A percentile compares a stretch with the other conserved stretches of the same genome.
These are phyloP conservation scores for Cherax destructor DNA, from an alignment of 1,140 invertebrate species.

Conservation along the genomic window DNA sequence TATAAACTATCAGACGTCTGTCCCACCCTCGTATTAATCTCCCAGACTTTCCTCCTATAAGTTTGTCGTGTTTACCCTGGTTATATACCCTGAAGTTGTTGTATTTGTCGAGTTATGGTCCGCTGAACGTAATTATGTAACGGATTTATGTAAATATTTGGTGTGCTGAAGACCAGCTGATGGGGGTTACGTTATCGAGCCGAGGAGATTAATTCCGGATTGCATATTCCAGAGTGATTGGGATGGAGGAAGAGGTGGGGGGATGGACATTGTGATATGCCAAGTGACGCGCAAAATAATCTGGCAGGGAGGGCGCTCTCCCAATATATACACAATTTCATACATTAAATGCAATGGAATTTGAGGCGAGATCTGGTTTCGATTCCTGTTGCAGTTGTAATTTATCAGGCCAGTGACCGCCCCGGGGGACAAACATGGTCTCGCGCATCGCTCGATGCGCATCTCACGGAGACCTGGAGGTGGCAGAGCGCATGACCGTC, in stretches of 20 bases:
- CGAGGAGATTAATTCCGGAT: slow-evolving; percentile 23
- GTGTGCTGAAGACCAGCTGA: background rate
- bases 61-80: slow-evolving; percentile 17
- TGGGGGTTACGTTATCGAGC: slow-evolving; percentile 32
- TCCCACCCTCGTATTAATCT: slow-evolving; percentile 1
- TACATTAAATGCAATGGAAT: slow-evolving; percentile 28
- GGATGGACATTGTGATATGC: slow-evolving; percentile 12
- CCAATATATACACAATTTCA: slow-evolving; percentile 18
- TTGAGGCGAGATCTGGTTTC: slow-evolving; percentile 6
- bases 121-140: slow-evolving; percentile 38
- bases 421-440: too few relatives aligned
- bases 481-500: too few relatives aligned
- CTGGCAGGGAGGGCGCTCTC: background rate
- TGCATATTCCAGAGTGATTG: slow-evolving; percentile 16
- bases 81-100: background rate
- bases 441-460: too few relatives aligned
- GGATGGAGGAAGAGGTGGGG: background rate
- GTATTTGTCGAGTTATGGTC: slow-evolving; percentile 51
- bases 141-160: slow-evolving; percentile 51
- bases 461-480: too few relatives aligned
- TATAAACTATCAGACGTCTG: background rate
- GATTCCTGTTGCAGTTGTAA: background rate
- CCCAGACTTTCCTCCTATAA: background rate
- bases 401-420: background rate
- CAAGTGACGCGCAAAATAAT: slow-evolving; percentile 13